These are phyloP conservation scores for Chrysolina oricalcia DNA, from an alignment of 2,888 invertebrate species.

Conservation along the genomic window DNA sequence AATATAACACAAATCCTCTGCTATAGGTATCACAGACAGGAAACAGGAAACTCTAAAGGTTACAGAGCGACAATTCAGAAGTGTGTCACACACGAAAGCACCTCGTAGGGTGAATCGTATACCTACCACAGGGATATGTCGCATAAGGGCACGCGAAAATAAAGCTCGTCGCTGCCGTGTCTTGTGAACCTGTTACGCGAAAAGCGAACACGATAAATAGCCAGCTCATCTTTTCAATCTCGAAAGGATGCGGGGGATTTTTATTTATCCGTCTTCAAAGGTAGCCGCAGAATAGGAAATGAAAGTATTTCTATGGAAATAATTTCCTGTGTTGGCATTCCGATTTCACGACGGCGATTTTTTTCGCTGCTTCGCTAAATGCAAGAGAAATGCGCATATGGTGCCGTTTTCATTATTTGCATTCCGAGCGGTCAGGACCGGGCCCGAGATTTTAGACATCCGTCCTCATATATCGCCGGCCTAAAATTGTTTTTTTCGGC, in stretches of 20 bases:
- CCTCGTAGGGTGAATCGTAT: not conserved
- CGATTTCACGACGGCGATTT: slow-evolving; percentile 3
- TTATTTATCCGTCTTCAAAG: not conserved
- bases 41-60: not conserved
- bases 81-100: slow-evolving; percentile 3
- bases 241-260: slow-evolving; percentile 2
- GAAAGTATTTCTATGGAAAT: slow-evolving; percentile 19
- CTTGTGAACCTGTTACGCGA: slow-evolving; percentile 5
- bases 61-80: not conserved
- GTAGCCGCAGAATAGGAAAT: slow-evolving; percentile 6
- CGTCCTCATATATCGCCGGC: too few relatives aligned
- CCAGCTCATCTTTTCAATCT: slow-evolving; percentile 15
- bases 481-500: too few relatives aligned
- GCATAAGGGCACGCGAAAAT: not conserved
- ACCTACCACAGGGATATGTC: not conserved
- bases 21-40: not conserved
- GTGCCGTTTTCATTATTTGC: too few relatives aligned
- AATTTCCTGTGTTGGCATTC: slow-evolving; percentile 16
- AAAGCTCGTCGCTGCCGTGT: not conserved
- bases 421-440: too few relatives aligned
- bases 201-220: slow-evolving; percentile 2
- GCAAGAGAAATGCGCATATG: not conserved
- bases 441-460: too few relatives aligned
- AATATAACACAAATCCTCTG: not conserved
- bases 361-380: not conserved